Base-by-base conservation (phyloP, 2,888 invertebrate genomes). In the Torymus aiolomorphi region DNA sequence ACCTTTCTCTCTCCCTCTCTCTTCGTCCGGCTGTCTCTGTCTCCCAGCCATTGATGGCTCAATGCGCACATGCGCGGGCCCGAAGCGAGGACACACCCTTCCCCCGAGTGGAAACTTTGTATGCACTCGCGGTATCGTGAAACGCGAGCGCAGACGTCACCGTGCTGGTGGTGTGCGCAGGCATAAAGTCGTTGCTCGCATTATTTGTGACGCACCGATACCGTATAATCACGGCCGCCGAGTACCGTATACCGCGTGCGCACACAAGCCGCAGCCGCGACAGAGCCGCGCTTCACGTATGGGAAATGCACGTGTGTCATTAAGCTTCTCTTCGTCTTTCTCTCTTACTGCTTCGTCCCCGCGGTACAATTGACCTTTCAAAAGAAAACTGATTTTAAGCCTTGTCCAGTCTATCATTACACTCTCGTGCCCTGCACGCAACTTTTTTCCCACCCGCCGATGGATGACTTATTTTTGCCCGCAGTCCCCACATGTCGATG, bases 281-380 rank as follows among this genome's bases (percentile, higher is more conserved):
- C 20, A 20, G 20, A 20, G 20, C 20, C 72, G 65, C 77, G 78
- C 80, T 81, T 82, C 86, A 79, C 84, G 83, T 85, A 86, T 87
- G 88, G 87, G 86, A 89, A 89, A 88, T 87, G 86, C 85, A 87
- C 88, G 88, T 88, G 87, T 87, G 85, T 87, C 87, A 88, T 88
- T 88, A 88, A 84, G 72, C 42, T 42, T 42, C 42, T 42, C 80
- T 72, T 56, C 79, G 79, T 75, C 75, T 59, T 20, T 31, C 42
- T 42, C 42, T 14, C 52, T 52, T 52, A 20, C 13, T n/a, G n/a
- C 72, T 52, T 51, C 57, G 56, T 49, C n/a, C 18, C 18, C 69
- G 20, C 24, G 8, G 31, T 59, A 76, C 75, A 65, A 72, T 76
- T 61, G 77, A 62, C 74, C 74, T 66, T 66, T 77, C 61, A 49